These are phyloP conservation scores for Cephonodes hylas DNA, from an alignment of 2,888 invertebrate genomes.

Conservation along the genomic window DNA sequence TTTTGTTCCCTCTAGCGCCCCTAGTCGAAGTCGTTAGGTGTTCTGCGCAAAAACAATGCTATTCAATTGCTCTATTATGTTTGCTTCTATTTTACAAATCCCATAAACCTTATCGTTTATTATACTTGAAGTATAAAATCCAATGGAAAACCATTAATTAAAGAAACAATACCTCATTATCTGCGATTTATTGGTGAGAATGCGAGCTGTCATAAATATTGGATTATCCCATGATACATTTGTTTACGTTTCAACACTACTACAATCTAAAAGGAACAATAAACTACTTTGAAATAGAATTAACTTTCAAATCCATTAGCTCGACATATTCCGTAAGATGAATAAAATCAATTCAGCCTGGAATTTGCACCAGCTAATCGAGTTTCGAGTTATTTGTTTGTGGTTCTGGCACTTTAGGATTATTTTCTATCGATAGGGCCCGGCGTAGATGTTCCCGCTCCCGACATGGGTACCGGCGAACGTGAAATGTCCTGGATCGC, in stretches of 20 bases:
- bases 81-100: background rate
- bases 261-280: too few relatives aligned
- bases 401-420: background rate
- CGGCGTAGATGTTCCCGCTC: conserved; percentile 99
- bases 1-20: background rate
- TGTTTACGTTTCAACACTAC: background rate
- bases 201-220: background rate
- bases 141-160: too few relatives aligned
- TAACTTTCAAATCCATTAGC: too few relatives aligned
- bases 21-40: background rate
- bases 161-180: background rate
- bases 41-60: background rate
- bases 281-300: too few relatives aligned
- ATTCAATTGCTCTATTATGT: background rate
- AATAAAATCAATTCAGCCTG: too few relatives aligned
- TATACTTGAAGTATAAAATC: background rate
- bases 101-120: background rate
- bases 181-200: background rate
- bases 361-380: too few relatives aligned
- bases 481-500: conserved; percentile 99
- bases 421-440: conserved; percentile 84
- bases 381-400: too few relatives aligned
- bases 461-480: conserved; percentile 98
- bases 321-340: too few relatives aligned
- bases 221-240: background rate